Evolutionary conservation across 2,113 vertebrate species (phyloP), one percentile per base, ranked within the genome.

Genomic region (Oceanodroma tethys): DNA sequence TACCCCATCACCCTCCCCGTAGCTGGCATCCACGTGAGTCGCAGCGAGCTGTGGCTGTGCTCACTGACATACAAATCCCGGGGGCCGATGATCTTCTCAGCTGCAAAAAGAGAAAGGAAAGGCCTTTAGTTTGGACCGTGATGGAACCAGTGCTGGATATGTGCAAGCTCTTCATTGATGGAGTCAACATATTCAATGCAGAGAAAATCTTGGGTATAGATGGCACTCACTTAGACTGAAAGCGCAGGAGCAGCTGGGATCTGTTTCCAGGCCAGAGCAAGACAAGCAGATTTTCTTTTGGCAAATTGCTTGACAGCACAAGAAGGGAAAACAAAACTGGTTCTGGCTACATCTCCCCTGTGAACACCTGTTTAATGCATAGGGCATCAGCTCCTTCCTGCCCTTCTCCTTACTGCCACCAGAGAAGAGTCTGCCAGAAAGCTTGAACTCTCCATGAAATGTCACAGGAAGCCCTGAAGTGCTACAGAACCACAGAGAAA

Each of bases 1-100:
- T 99, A 99, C 23, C 98, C 98, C 0, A 86, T 98, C 68, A 99
- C 98, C 26, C 96, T 98, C 43, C 99, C 99, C 0, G 98, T 99
- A 52, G 99, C 99, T 20, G 98, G 97, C 62, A 94, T 97, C 99
- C 99, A 99, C 0, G 98, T 98, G 90, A 99, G 98, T 81, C 98
- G 93, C 92, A 99, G 86, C 3, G 99, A 99, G 93, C 96, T 98
- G 98, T 99, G 98, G 62, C 94, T 97, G 65, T 97, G 60, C 63
- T 98, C 98, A 3, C 98, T 99, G 36, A 99, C 95, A 21, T 95
- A 97, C 63, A 99, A 86, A 94, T 99, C 98, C 93, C 53, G 97
- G 14, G 99, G 99, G 22, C 98, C 98, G 5, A 98, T 42, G 14
- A 98, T 94, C 74, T 85, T 98, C 95, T 97, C 95, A 42, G 94